These are phyloP conservation scores for Cantharis rufa DNA, from an alignment of 2,888 invertebrate genomes.

Conservation along the genomic window DNA sequence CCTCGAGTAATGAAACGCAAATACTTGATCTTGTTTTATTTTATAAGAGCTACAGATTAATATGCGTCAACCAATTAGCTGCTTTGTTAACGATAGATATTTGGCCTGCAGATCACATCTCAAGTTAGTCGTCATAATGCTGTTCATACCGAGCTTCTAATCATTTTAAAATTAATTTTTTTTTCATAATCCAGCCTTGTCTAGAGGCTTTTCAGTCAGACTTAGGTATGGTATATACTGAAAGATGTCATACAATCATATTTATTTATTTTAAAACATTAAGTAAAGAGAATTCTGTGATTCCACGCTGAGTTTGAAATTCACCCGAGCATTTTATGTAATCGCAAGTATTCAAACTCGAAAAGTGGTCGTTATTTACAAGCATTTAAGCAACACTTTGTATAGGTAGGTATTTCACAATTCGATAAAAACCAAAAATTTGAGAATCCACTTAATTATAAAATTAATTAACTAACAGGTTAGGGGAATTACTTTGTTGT, in stretches of 20 bases:
- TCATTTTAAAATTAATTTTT: too few species aligned
- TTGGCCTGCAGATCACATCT: not conserved
- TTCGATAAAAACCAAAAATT: not conserved
- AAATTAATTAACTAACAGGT: not conserved
- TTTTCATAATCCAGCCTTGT: too few species aligned
- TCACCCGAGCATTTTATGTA: not conserved
- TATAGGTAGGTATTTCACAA: not conserved
- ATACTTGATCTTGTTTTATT: not conserved
- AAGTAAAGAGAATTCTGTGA: not conserved
- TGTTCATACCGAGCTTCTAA: too few species aligned
- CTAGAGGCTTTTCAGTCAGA: too few species aligned
- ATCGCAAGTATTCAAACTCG: not conserved
- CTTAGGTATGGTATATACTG: too few species aligned
- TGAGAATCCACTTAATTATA: not conserved
- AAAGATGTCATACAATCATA: not conserved
- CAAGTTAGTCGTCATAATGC: not conserved
- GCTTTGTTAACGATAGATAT: not conserved
- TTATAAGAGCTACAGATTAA: not conserved
- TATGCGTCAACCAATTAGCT: not conserved
- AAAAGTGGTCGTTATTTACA: not conserved
- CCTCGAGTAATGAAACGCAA: not conserved
- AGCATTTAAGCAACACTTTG: not conserved
- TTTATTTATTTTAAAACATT: not conserved
- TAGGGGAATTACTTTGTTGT: not conserved
- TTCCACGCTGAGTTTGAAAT: not conserved